These are phyloP conservation scores for Hippocampus guttulatus DNA, from an alignment of 2,113 vertebrate genomes.

Conservation along the genomic window DNA sequence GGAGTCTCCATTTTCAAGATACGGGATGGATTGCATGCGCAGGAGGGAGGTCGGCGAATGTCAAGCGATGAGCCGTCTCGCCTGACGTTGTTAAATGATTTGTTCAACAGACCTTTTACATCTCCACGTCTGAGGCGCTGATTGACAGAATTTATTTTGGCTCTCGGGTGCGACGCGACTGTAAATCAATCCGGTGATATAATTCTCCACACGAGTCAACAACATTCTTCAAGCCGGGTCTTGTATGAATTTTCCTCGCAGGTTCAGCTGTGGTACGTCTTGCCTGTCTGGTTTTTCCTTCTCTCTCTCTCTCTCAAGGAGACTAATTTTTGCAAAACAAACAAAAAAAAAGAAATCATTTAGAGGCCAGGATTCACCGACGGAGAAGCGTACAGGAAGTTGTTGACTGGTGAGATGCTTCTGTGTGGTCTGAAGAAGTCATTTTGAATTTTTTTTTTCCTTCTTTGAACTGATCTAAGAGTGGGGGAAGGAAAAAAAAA, in stretches of 20 bases:
- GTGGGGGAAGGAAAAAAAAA: background rate
- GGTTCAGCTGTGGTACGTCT: slow-evolving; percentile 9
- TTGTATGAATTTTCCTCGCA: background rate
- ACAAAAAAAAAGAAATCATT: too few relatives aligned
- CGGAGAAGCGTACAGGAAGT: too few relatives aligned
- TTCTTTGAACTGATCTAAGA: too few relatives aligned
- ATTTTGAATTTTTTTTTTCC: background rate
- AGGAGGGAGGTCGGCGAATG: background rate
- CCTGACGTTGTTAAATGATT: slow-evolving; percentile 17
- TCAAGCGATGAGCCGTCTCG: slow-evolving; percentile 5
- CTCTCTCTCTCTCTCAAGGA: too few relatives aligned
- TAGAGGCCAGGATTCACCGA: too few relatives aligned
- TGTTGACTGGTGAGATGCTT: background rate
- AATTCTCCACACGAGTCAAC: background rate
- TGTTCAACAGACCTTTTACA: background rate
- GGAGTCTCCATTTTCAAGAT: slow-evolving; percentile 23
- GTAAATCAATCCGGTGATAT: slow-evolving; percentile 18
- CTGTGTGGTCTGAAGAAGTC: background rate
- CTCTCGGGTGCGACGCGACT: slow-evolving; percentile 9
- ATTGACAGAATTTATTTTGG: slow-evolving; percentile 40
- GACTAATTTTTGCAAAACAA: too few relatives aligned
- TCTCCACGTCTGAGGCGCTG: background rate
- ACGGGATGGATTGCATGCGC: slow-evolving; percentile 8
- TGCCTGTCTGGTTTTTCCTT: background rate
- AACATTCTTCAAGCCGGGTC: background rate